These are phyloP conservation scores for Emmelina monodactyla DNA, from an alignment of 2,888 invertebrate genomes.

Conservation along the genomic window DNA sequence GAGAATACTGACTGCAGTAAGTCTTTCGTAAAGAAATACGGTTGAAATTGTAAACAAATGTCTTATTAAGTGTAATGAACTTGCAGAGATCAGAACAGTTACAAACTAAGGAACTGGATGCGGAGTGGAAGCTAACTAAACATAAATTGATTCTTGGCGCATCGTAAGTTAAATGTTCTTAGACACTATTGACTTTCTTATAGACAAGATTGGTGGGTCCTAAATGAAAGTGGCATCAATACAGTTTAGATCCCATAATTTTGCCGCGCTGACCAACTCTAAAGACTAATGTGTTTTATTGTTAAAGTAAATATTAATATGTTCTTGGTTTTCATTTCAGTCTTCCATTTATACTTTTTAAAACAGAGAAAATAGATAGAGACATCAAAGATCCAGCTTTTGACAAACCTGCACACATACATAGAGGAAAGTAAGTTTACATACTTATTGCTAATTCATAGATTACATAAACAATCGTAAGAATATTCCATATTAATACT, in stretches of 20 bases:
- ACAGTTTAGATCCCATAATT: background rate
- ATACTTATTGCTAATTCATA: background rate
- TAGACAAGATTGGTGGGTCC: no score
- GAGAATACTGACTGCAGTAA: conserved; percentile 40
- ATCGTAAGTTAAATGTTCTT: conserved; percentile 31
- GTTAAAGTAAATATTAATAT: background rate
- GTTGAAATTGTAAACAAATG: no score
- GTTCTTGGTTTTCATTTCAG: conserved; percentile 23
- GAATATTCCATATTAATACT: no score
- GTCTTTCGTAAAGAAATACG: no score
- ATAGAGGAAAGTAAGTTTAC: conserved; percentile 31
- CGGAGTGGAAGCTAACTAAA: conserved; percentile 43
- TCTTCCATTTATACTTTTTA: conserved; percentile 52
- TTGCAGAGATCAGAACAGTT: conserved; percentile 50
- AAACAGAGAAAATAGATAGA: conserved; percentile 45
- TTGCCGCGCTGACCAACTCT: background rate
- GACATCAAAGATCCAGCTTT: conserved; percentile 45
- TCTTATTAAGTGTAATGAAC: no score
- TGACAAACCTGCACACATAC: conserved; percentile 31
- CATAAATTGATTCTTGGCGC: conserved; percentile 52
- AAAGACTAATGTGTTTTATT: background rate
- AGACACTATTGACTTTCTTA: background rate
- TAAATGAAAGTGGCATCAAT: no score
- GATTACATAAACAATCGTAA: no score
- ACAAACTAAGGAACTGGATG: conserved; percentile 43